Base-by-base conservation (phyloP, 2,113 vertebrate genomes). In the Siniperca knerii region DNA sequence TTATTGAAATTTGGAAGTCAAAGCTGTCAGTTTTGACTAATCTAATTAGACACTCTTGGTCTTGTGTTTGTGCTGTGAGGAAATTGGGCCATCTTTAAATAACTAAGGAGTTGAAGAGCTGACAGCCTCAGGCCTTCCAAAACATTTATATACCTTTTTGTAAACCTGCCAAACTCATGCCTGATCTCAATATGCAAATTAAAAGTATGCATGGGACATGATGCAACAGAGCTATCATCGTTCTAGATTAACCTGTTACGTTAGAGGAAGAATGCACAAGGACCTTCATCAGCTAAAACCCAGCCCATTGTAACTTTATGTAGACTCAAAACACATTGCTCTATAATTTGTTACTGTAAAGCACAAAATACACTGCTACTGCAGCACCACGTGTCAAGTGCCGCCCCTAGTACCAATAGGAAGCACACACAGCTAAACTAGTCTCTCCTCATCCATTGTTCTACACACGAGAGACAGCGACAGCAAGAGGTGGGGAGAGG, bases 21-120 rank as follows among this genome's bases (percentile, higher is more conserved):
- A 86, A 87, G 57, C 82, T 79, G 84, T 90, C 82, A 79, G 72
- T 85, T 75, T 81, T 72, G 68, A 77, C 75, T 67, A 85, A 90
- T 89, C 90, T 69, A 77, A 90, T 86, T 73, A 87, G 82, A 82
- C 77, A 73, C 20, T 58, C 44, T 65, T 87, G 79, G 44, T 82
- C 65, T 79, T 76, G 68, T 52, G 48, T 78, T 83, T 67, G 68
- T 60, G 35, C 71, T 21, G 23, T 54, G 46, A 70, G 61, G 76
- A 89, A 92, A 92, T 16, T 55, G 75, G 92, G 89, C 69, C 87
- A 35, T 82, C 86, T 91, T 93, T 91, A 89, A 93, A 93, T 91
- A 92, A 84, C 78, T 91, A 92, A 65, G 48, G 40, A 48, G 54
- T 42, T 20, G 35, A 60, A 77, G 48, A 79, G 42, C 29, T 75